Percentiles rank a stretch among this genome's conserved stretches.
phyloP scores from a whole-genome alignment of 2,113 vertebrate genomes.

The Bufo bufo region DNA sequence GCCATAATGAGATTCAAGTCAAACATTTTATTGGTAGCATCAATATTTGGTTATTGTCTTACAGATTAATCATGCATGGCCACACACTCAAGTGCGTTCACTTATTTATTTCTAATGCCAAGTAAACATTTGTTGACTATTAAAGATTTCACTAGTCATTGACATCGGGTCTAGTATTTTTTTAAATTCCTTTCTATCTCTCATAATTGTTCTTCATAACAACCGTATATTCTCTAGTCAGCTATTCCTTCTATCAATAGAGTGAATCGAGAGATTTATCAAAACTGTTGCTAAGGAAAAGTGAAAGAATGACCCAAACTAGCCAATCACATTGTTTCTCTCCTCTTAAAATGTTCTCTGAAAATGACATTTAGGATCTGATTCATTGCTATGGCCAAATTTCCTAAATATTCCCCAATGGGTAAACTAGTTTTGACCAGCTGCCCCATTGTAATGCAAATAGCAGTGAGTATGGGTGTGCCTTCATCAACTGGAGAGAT shows the following conservation, averaged over 20 bases:
- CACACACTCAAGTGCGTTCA: slow-evolving; percentile 5
- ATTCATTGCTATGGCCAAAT: not conserved
- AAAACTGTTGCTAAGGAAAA: not conserved
- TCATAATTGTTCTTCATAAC: not conserved
- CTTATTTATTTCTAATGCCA: slow-evolving; percentile 33
- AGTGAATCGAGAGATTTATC: not conserved
- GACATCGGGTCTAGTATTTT: not conserved
- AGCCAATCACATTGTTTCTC: not conserved
- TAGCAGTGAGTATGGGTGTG: not conserved
- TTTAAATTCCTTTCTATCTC: not conserved
- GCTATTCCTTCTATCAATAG: not conserved
- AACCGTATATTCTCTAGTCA: not conserved
- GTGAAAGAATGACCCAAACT: not conserved
- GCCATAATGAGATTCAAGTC: slow-evolving; percentile 50
- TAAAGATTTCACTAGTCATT: slow-evolving; percentile 6
- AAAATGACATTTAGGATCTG: not conserved
- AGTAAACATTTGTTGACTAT: slow-evolving; percentile 49
- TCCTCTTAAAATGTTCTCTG: not conserved
- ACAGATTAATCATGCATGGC: slow-evolving; percentile 48
- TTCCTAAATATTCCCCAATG: not conserved
- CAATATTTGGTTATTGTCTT: slow-evolving; percentile 53
- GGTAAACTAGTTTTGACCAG: not conserved
- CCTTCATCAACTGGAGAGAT: not conserved
- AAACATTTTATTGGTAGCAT: slow-evolving; percentile 51
- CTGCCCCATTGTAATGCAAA: not conserved